Conservation (phyloP, 2,797 vertebrate species). For the Melanotaenia parkinsoni region DNA sequence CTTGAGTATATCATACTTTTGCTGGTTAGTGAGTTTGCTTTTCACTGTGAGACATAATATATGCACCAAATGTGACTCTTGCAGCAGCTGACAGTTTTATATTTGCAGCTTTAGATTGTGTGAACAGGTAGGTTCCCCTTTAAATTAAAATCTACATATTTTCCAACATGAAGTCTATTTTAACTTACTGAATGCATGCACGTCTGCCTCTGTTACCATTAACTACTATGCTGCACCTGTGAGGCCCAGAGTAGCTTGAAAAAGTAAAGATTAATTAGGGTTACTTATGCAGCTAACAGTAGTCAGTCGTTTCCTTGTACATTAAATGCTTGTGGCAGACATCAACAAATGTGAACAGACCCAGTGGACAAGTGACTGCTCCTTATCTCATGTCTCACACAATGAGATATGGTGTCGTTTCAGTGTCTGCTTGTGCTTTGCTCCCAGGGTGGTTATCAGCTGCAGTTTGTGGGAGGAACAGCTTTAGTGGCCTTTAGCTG, state of each 20-base stretch:
- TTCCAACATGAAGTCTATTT: too few relatives aligned
- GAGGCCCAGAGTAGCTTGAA: not conserved
- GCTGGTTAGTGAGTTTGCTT: too few relatives aligned
- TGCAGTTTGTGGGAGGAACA: slow-evolving; percentile 55
- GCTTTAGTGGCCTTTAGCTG: slow-evolving; percentile 53
- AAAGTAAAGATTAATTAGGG: slow-evolving; percentile 21
- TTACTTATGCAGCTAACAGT: slow-evolving; percentile 17
- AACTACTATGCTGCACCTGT: not conserved
- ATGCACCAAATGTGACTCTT: too few relatives aligned
- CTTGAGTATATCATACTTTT: too few relatives aligned
- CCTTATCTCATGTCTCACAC: slow-evolving; percentile 52
- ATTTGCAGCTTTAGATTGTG: too few relatives aligned
- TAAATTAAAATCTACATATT: too few relatives aligned
- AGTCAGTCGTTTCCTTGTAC: slow-evolving; percentile 2
- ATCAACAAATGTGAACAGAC: slow-evolving; percentile 22
- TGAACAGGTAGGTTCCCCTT: too few relatives aligned
- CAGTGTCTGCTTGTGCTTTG: slow-evolving; percentile 27
- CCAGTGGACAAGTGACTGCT: slow-evolving; percentile 45
- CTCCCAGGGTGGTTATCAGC: slow-evolving; percentile 67
- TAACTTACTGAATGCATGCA: not conserved
- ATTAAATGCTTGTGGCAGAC: slow-evolving; percentile 17
- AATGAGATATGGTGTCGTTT: slow-evolving; percentile 35
- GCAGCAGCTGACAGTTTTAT: too few relatives aligned
- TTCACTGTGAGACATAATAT: too few relatives aligned
- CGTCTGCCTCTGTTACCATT: not conserved